Base-by-base conservation (phyloP, 2,113 vertebrate species). In the Riparia riparia region DNA sequence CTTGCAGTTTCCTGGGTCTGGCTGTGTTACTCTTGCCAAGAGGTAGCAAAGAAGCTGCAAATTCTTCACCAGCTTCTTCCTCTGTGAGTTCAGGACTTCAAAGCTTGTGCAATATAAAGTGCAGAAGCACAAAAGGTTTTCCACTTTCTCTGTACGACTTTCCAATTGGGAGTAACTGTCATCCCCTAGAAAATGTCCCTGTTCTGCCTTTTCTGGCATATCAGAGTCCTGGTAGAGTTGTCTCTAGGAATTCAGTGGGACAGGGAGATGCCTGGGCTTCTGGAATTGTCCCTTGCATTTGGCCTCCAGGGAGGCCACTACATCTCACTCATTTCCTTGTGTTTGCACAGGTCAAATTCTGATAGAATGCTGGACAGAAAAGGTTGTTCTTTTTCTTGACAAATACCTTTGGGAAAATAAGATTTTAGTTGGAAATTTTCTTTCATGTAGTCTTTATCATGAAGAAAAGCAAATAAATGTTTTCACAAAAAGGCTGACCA, bases 51-150 rank as follows among this genome's bases (percentile, higher is more conserved):
- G 45, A 56, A 89, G 92, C 6, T 41, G 41, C 50, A 90, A 58
- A 72, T 17, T 58, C 31, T 66, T 95, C 54, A 49, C n/a, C 29
- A 32, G 42, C 50, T 76, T 61, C 56, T 69, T 69, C 66, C 63
- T 45, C 76, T 13, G 1, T 2, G 21, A 66, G 31, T 6, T 26
- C 0, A 0, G 18, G 44, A 63, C 37, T 54, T 78, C 26, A 50
- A 73, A 84, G 29, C 56, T 60, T 28, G 64, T 66, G 90, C 72
- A 83, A 34, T 3, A 37, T 16, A 29, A 83, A 80, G 28, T 2
- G 0, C 5, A 6, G 34, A 66, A 51, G 37, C 8, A 39, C 25
- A 70, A 73, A 91, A 70, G 5, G 9, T 47, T 82, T 66, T 24
- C 57, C 21, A 37, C 34, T 24, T 85, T 76, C 68, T 39, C 89